Conservation (phyloP, 2,113 vertebrate genomes). For the Dromas ardeola region DNA sequence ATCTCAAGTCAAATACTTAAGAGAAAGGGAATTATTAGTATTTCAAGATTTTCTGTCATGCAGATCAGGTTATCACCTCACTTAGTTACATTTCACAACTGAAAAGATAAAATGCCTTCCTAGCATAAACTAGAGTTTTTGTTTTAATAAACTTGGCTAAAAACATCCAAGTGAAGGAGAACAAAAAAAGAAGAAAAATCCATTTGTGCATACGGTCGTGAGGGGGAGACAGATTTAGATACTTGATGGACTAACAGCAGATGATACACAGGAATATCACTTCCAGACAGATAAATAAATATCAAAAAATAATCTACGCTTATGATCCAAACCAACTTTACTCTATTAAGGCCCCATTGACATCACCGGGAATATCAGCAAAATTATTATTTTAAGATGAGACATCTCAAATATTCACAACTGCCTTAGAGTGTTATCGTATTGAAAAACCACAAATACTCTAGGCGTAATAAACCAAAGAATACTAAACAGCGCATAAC, state of each 20-base stretch:
- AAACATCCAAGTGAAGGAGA: neutral
- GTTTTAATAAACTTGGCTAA: neutral
- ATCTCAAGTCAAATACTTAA: neutral
- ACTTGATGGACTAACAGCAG: neutral
- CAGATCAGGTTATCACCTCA: neutral
- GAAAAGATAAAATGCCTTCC: neutral
- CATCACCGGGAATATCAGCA: neutral
- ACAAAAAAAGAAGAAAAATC: neutral
- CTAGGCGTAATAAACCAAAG: neutral
- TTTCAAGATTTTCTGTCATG: neutral
- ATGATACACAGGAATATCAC: neutral
- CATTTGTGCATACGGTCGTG: accelerated
- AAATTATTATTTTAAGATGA: neutral
- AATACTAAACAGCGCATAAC: neutral
- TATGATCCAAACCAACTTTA: neutral
- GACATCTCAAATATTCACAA: neutral
- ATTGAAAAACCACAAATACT: neutral
- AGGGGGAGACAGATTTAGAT: neutral
- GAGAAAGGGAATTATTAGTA: neutral
- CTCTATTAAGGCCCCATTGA: neutral
- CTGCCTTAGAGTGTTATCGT: neutral
- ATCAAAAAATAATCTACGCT: neutral
- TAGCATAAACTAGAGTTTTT: neutral
- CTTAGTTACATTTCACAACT: neutral
- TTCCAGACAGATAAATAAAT: neutral